A percentile compares a stretch with the other conserved stretches of the same genome.
Evolutionary conservation across 2,888 invertebrate species (phyloP).

Genomic region (Nomada flava): DNA sequence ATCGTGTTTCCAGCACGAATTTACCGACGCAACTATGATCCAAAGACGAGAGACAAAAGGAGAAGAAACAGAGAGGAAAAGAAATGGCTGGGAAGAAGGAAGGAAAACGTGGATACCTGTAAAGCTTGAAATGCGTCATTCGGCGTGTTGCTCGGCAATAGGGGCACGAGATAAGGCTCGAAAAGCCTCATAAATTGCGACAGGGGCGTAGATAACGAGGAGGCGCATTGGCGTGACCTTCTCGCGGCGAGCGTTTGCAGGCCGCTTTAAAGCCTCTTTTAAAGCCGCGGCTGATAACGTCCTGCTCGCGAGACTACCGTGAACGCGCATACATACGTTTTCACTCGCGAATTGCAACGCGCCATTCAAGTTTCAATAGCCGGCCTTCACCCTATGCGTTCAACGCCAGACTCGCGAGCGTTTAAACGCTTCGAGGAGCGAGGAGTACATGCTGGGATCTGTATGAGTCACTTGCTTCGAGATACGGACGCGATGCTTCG

Average conservation of each 20-base stretch:
- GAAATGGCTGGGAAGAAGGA: not conserved
- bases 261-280: constrained; percentile 59
- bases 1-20: not conserved
- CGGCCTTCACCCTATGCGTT: constrained; percentile 77
- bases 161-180: constrained; percentile 67
- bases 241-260: constrained; percentile 49
- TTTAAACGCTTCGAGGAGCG: constrained; percentile 8
- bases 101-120: not conserved
- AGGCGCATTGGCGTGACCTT: constrained; percentile 77
- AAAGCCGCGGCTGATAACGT: constrained; percentile 69
- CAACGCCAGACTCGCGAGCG: not conserved
- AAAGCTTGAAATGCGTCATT: constrained; percentile 35
- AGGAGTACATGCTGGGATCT: not conserved
- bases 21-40: not conserved
- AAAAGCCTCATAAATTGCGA: constrained; percentile 70
- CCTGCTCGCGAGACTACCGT: constrained; percentile 27
- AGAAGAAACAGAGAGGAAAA: not conserved
- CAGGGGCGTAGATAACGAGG: constrained; percentile 73
- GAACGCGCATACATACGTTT: constrained; percentile 32
- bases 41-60: not conserved
- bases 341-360: constrained; percentile 57
- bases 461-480: constrained; percentile 12
- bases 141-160: constrained; percentile 62
- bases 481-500: not conserved
- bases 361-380: constrained; percentile 72